phyloP scores from a whole-genome alignment of 1,140 invertebrate genomes.

The Sesamia nonagrioides region DNA sequence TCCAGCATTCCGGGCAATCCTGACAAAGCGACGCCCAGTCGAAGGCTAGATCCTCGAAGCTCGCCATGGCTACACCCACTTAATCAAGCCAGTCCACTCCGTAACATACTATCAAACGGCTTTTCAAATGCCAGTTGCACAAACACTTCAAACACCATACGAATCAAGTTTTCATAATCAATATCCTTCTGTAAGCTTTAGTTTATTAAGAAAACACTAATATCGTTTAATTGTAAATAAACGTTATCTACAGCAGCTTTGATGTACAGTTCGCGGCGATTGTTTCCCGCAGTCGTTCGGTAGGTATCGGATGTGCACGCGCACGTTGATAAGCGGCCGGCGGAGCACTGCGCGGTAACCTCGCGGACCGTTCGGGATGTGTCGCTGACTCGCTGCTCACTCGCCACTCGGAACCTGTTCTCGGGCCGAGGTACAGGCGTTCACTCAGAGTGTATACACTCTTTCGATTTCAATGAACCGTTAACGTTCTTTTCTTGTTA shows the following conservation, averaged over 20 bases:
- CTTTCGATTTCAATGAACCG: slow-evolving; percentile 87
- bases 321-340: slow-evolving; percentile 75
- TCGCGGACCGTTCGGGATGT: slow-evolving; percentile 75
- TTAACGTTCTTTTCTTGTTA: slow-evolving; percentile 78
- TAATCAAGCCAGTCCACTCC: slow-evolving; percentile 67
- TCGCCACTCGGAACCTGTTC: slow-evolving; percentile 75
- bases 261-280: slow-evolving; percentile 63
- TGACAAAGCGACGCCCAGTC: slow-evolving; percentile 88
- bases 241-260: slow-evolving; percentile 28
- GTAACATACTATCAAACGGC: slow-evolving; percentile 66
- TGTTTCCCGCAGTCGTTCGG: slow-evolving; percentile 58
- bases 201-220: slow-evolving; percentile 26
- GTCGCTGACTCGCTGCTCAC: slow-evolving; percentile 58
- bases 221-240: slow-evolving; percentile 32
- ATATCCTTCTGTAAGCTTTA: slow-evolving; percentile 18
- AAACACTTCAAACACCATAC: slow-evolving; percentile 66
- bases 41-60: slow-evolving; percentile 87
- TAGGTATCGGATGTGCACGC: slow-evolving; percentile 65
- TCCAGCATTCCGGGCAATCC: slow-evolving; percentile 88
- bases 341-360: slow-evolving; percentile 74
- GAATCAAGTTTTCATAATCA: slow-evolving; percentile 43
- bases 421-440: slow-evolving; percentile 66
- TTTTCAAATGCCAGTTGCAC: slow-evolving; percentile 61
- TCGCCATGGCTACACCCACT: slow-evolving; percentile 81
- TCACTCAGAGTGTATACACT: slow-evolving; percentile 71